phyloP scores from a whole-genome alignment of 2,113 vertebrate genomes.

The Rhizomys pruinosus region DNA sequence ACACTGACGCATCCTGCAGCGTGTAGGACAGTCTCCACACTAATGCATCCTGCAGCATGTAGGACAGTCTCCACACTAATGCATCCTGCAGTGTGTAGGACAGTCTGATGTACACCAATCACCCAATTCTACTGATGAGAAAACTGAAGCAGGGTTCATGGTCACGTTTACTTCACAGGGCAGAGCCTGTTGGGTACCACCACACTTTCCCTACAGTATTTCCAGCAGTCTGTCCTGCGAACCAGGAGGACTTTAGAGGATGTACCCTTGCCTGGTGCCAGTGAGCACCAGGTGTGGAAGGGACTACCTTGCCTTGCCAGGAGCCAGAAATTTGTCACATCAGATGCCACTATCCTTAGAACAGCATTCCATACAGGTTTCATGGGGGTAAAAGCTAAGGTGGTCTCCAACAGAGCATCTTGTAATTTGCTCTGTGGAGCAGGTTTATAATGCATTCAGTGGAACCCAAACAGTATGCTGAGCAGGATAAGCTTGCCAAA shows the following conservation, averaged over 20 bases:
- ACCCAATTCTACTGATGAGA: neutral
- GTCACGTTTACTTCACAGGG: neutral
- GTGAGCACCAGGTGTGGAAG: fast-evolving
- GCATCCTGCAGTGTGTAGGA: neutral
- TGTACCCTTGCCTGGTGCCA: neutral
- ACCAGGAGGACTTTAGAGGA: neutral
- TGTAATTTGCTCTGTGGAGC: neutral
- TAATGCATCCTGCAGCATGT: no score
- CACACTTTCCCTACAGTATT: neutral
- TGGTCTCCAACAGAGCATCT: slow-evolving; percentile 45
- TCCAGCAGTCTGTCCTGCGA: neutral
- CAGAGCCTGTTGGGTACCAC: neutral
- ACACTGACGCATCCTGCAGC: neutral
- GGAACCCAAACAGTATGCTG: neutral
- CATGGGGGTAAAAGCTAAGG: neutral
- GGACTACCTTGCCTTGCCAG: neutral
- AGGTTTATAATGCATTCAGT: neutral
- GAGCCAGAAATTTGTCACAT: neutral
- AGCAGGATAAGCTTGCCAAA: neutral
- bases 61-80: no score
- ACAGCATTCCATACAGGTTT: slow-evolving; percentile 4
- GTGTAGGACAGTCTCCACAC: no score
- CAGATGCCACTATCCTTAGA: slow-evolving; percentile 31
- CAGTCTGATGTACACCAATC: no score
- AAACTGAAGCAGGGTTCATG: neutral